These are phyloP conservation scores for Ormyrus thymus DNA, from an alignment of 2,888 invertebrate species.

Conservation along the genomic window DNA sequence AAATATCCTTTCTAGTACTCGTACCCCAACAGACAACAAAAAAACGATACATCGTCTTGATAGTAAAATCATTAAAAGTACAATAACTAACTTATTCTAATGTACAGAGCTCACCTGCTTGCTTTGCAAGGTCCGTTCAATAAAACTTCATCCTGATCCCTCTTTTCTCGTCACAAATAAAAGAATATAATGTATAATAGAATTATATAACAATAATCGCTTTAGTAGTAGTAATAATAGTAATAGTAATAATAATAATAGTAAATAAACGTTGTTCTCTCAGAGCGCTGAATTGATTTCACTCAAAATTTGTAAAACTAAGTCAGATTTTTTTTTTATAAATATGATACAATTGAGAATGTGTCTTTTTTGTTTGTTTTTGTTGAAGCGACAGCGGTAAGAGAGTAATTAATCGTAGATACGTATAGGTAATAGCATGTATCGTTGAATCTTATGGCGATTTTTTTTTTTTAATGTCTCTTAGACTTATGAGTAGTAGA, in stretches of 20 bases:
- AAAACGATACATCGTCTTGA: slow-evolving; percentile 67
- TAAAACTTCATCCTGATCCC: slow-evolving; percentile 61
- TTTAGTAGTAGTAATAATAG: slow-evolving; percentile 14
- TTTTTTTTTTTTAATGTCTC: slow-evolving; percentile 63
- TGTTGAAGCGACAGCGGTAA: slow-evolving; percentile 70
- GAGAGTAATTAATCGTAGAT: slow-evolving; percentile 69
- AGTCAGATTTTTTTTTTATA: slow-evolving; percentile 69
- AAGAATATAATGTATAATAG: slow-evolving; percentile 41
- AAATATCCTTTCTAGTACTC: slow-evolving; percentile 77
- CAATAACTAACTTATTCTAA: slow-evolving; percentile 67
- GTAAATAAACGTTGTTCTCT: slow-evolving; percentile 59
- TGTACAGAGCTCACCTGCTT: slow-evolving; percentile 64
- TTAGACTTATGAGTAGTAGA: slow-evolving; percentile 62
- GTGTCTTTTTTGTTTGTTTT: slow-evolving; percentile 57
- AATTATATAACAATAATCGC: slow-evolving; percentile 29
- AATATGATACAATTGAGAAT: slow-evolving; percentile 71
- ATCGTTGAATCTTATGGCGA: slow-evolving; percentile 73
- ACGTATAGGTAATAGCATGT: slow-evolving; percentile 72
- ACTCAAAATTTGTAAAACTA: slow-evolving; percentile 70
- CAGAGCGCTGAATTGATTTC: slow-evolving; percentile 66
- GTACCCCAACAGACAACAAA: slow-evolving; percentile 72
- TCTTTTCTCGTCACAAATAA: slow-evolving; percentile 55
- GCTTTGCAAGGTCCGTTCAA: slow-evolving; percentile 61
- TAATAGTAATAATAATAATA: slow-evolving; percentile 41
- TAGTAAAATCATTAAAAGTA: slow-evolving; percentile 70